Evolutionary conservation across 2,113 vertebrate genomes (phyloP).

Genomic region (Trematomus loennbergii): DNA sequence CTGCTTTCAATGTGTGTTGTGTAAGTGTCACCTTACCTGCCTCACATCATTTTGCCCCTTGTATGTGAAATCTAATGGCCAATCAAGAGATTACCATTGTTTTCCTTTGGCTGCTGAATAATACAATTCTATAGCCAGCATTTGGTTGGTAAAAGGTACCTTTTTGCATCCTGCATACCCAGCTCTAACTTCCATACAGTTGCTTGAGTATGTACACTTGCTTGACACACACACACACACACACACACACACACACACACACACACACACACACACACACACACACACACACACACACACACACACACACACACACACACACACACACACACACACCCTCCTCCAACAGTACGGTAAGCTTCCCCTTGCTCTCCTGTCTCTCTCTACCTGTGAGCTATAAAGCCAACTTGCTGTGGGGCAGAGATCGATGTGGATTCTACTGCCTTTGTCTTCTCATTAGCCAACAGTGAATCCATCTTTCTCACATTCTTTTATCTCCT

Average conservation of each 20-base stretch:
- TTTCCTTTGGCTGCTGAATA: no score
- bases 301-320: slow-evolving; percentile 13
- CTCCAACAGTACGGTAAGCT: slow-evolving; percentile 56
- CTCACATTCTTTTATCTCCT: slow-evolving; percentile 77
- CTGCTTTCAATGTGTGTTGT: slow-evolving; percentile 14
- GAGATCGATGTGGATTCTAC: slow-evolving; percentile 77
- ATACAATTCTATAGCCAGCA: no score
- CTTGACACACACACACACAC: slow-evolving; percentile 12
- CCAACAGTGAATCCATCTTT: slow-evolving; percentile 78
- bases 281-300: slow-evolving; percentile 13
- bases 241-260: slow-evolving; percentile 13
- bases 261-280: slow-evolving; percentile 13
- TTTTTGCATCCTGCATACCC: background rate
- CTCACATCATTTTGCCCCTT: slow-evolving; percentile 26
- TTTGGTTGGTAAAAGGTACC: no score
- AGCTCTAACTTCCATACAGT: slow-evolving; percentile 46
- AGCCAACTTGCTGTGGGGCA: slow-evolving; percentile 65
- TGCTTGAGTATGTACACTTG: background rate
- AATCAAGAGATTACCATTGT: no score
- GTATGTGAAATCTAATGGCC: no score
- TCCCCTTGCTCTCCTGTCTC: slow-evolving; percentile 32
- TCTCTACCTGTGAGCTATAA: slow-evolving; percentile 57
- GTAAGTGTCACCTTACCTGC: slow-evolving; percentile 13
- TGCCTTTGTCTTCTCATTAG: slow-evolving; percentile 81
- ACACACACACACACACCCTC: background rate